phyloP scores from a whole-genome alignment of 2,888 invertebrate genomes.

The Noctua janthina region DNA sequence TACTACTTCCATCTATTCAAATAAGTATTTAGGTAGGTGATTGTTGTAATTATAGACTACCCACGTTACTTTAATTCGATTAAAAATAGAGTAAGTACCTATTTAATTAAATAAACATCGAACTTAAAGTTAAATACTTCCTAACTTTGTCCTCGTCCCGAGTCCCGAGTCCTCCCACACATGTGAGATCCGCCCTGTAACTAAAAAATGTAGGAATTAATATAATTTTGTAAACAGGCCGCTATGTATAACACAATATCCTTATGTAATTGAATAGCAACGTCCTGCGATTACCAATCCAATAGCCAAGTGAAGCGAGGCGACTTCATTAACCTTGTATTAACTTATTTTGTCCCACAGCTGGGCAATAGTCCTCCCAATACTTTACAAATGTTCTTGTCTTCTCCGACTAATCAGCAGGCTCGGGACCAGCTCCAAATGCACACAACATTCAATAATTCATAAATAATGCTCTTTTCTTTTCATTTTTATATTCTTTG shows the following conservation, averaged over 20 bases:
- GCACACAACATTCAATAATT: not conserved
- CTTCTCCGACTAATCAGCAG: not conserved
- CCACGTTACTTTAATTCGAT: too few species aligned
- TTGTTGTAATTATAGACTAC: not conserved
- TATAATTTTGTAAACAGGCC: not conserved
- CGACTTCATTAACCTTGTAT: not conserved
- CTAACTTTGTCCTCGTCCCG: not conserved
- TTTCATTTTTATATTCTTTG: not conserved
- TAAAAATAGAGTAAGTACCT: too few species aligned
- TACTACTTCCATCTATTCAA: not conserved
- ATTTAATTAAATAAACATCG: too few species aligned
- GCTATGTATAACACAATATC: not conserved
- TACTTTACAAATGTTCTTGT: not conserved
- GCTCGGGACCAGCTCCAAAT: not conserved
- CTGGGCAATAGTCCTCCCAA: too few species aligned
- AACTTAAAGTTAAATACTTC: not conserved
- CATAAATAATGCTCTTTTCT: not conserved
- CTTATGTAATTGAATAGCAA: conserved; percentile 9
- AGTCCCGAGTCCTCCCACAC: not conserved
- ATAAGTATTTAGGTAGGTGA: not conserved
- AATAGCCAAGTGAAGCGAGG: not conserved
- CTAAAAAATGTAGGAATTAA: not conserved
- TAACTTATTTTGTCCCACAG: too few species aligned
- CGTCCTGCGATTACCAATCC: not conserved
- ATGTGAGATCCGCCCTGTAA: not conserved